phyloP scores from a whole-genome alignment of 2,888 invertebrate species.

The Diachrysia chrysitis region DNA sequence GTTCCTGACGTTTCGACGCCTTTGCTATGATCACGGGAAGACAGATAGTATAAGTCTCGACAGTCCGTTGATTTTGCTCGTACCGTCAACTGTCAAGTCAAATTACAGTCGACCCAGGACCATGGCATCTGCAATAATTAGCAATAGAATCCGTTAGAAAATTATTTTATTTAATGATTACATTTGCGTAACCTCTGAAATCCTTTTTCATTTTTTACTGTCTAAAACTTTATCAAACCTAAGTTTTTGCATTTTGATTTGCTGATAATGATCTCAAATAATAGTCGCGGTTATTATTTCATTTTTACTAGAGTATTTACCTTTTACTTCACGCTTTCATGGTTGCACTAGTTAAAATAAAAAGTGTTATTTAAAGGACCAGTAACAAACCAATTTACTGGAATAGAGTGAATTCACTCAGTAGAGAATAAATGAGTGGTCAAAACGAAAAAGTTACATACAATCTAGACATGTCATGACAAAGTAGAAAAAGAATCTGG shows the following conservation, averaged over 20 bases:
- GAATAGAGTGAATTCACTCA: neutral
- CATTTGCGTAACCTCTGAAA: no score
- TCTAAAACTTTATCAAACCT: neutral
- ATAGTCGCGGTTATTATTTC: neutral
- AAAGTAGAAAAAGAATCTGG: conserved; percentile 5
- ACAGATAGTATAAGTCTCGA: no score
- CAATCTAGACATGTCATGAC: neutral
- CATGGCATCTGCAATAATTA: no score
- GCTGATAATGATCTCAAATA: conserved; percentile 40
- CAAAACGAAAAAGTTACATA: neutral
- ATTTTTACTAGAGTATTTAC: neutral
- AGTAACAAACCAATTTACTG: no score
- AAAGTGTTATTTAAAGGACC: neutral
- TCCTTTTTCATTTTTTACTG: no score
- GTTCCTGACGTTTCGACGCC: no score
- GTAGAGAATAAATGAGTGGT: neutral
- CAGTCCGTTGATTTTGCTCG: no score
- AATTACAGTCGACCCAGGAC: no score
- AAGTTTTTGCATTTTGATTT: conserved; percentile 6
- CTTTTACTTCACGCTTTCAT: neutral
- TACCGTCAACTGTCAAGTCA: no score
- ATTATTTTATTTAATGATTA: no score
- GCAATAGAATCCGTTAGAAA: no score
- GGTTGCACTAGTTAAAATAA: neutral
- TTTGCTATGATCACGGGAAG: no score